Percentiles rank a stretch among this genome's conserved stretches.
phyloP scores from a whole-genome alignment of 1,140 invertebrate genomes.

The Magallana ariakensis region DNA sequence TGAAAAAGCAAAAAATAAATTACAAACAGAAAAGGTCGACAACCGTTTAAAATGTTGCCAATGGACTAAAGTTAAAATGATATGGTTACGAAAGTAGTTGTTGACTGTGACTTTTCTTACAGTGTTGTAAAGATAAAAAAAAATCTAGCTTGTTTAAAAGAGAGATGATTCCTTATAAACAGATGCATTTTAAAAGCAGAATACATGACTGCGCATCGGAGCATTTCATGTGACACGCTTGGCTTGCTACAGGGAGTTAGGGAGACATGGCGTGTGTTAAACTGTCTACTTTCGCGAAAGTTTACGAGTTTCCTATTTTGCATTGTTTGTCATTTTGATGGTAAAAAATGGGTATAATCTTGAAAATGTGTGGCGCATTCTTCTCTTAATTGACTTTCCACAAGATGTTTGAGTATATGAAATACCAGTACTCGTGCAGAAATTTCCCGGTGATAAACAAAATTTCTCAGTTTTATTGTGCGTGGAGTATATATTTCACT shows the following conservation, averaged over 20 bases:
- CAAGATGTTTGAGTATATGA: background rate
- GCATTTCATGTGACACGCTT: slow-evolving; percentile 4
- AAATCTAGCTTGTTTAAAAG: background rate
- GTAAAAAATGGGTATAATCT: background rate
- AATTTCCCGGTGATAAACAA: slow-evolving; percentile 9
- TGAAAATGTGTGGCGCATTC: background rate
- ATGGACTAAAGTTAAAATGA: background rate
- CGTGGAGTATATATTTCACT: slow-evolving; percentile 13
- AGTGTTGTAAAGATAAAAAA: background rate
- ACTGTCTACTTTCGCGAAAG: slow-evolving; percentile 13
- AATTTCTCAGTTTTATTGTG: background rate
- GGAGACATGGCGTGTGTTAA: background rate
- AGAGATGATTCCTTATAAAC: slow-evolving; percentile 7
- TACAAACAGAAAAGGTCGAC: background rate
- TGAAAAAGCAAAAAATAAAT: background rate
- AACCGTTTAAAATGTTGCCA: background rate
- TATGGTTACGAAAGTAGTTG: background rate
- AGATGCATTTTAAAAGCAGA: background rate
- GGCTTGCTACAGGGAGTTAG: background rate
- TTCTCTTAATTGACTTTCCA: background rate
- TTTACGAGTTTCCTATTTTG: background rate
- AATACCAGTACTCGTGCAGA: background rate
- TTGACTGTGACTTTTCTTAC: background rate
- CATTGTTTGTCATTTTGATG: background rate
- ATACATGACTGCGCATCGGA: background rate